phyloP scores from a whole-genome alignment of 2,888 invertebrate genomes.

The Kuschelorhynchus macadamiae region DNA sequence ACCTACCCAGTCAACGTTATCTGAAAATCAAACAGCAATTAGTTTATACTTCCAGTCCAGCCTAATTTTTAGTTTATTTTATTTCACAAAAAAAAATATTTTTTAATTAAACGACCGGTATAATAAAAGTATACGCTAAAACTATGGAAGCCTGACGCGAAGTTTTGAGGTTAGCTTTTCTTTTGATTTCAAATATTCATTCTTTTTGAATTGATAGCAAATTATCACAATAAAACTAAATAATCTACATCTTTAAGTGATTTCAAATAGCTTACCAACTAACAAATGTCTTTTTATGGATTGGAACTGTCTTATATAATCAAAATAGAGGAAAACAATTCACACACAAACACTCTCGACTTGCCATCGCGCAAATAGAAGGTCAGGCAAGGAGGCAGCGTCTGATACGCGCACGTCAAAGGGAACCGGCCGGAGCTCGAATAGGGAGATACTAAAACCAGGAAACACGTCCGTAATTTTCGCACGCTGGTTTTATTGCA shows the following conservation, averaged over 20 bases:
- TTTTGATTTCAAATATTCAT: not conserved
- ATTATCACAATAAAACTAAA: too few species aligned
- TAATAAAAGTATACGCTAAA: not conserved
- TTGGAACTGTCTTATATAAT: not conserved
- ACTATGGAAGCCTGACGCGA: conserved; percentile 41
- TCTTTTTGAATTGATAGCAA: not conserved
- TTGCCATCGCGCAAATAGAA: conserved; percentile 58
- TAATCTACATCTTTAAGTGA: too few species aligned
- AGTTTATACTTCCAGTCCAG: too few species aligned
- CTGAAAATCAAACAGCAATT: too few species aligned
- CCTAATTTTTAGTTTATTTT: too few species aligned
- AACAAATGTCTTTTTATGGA: not conserved
- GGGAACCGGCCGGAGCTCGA: not conserved
- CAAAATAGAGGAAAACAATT: conserved; percentile 4
- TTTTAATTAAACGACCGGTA: not conserved
- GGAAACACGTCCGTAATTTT: not conserved
- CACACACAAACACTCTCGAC: conserved; percentile 57
- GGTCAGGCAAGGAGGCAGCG: conserved; percentile 46
- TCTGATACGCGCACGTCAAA: not conserved
- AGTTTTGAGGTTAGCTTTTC: conserved; percentile 39
- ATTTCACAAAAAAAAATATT: not conserved
- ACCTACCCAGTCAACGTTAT: too few species aligned
- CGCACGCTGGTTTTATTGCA: too few species aligned
- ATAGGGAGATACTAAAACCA: not conserved
- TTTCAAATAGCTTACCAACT: conserved; percentile 11